Conservation (phyloP, 2,888 invertebrate species). For the Acrocyrtus sp. region DNA sequence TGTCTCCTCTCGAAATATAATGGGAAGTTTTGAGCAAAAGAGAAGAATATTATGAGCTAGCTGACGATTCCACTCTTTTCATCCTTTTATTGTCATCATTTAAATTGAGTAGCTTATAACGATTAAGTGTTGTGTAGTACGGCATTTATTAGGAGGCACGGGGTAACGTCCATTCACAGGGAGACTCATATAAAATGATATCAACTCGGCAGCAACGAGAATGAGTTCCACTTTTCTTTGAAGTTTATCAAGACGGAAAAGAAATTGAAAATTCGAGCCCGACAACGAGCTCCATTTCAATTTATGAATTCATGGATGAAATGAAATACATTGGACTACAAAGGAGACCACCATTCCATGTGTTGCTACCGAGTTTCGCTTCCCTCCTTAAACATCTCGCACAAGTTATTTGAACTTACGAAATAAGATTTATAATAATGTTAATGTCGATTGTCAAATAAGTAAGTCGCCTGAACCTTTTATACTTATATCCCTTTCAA, state of each 20-base stretch:
- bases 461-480: not conserved
- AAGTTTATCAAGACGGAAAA: constrained; percentile 38
- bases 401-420: not conserved
- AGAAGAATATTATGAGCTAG: not conserved
- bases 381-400: not conserved
- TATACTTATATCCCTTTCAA: no score
- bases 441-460: constrained; percentile 4
- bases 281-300: constrained; percentile 28
- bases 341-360: not conserved
- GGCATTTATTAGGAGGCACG: not conserved
- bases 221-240: constrained; percentile 13
- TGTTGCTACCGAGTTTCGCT: not conserved
- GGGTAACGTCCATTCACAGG: no score
- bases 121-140: constrained; percentile 7
- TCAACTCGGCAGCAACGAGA: no score
- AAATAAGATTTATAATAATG: constrained; percentile 20
- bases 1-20: no score
- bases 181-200: no score
- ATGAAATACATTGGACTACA: not conserved
- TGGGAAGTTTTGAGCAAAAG: no score
- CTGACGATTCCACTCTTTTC: not conserved
- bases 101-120: constrained; percentile 21
- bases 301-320: constrained; percentile 32
- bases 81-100: constrained; percentile 22
- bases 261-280: constrained; percentile 28